Conservation (phyloP, 2,888 invertebrate genomes). For the Fragum sueziense region DNA sequence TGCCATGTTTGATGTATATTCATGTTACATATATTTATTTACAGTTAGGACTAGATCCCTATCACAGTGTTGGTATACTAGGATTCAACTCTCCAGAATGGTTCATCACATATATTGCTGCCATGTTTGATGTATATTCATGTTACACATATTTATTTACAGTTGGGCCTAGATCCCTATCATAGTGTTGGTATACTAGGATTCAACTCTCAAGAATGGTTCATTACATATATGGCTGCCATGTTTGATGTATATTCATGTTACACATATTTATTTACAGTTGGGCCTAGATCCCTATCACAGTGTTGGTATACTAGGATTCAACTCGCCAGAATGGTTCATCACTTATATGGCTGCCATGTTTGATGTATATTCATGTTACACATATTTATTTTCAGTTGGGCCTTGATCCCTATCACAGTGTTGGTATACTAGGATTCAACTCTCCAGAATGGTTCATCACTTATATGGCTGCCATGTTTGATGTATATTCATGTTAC, state of each 20-base stretch:
- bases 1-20: constrained; percentile 94
- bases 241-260: too few species aligned
- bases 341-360: constrained; percentile 92
- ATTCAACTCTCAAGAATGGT: constrained; percentile 85
- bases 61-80: constrained; percentile 92
- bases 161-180: constrained; percentile 89
- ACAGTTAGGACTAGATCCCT: constrained; percentile 88
- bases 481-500: too few species aligned
- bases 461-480: constrained; percentile 93
- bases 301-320: constrained; percentile 91
- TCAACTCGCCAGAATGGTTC: constrained; percentile 86
- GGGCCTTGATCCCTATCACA: constrained; percentile 90
- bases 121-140: too few species aligned
- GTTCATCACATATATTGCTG: constrained; percentile 92
- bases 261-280: too few species aligned
- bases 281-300: constrained; percentile 91
- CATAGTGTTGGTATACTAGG: constrained; percentile 93
- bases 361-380: too few species aligned
- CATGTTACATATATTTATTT: too few species aligned
- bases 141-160: too few species aligned
- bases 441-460: constrained; percentile 87
- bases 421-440: constrained; percentile 90
- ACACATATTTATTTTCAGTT: too few species aligned
- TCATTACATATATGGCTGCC: constrained; percentile 92
- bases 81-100: constrained; percentile 84